These are phyloP conservation scores for Darevskia mixta DNA, from an alignment of 2,797 vertebrate genomes.

Conservation along the genomic window DNA sequence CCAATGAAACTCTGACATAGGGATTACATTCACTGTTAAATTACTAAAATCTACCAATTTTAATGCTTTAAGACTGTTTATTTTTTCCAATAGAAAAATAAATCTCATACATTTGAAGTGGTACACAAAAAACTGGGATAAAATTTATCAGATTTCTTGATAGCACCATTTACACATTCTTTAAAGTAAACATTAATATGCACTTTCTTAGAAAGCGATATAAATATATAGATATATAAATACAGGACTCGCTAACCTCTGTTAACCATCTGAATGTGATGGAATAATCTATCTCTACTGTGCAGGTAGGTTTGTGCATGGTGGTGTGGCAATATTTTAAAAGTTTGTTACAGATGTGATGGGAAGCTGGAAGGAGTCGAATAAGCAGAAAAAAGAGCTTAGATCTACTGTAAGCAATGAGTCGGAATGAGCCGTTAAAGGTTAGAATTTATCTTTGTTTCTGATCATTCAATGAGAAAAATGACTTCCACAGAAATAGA, in stretches of 20 bases:
- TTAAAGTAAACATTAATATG: constrained; percentile 91
- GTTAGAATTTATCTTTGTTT: constrained; percentile 88
- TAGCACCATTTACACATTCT: constrained; percentile 92
- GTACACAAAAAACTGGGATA: constrained; percentile 91
- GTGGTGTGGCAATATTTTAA: constrained; percentile 85
- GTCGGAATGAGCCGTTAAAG: constrained; percentile 88
- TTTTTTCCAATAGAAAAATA: constrained; percentile 91
- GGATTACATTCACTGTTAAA: constrained; percentile 85
- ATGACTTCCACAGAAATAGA: constrained; percentile 86
- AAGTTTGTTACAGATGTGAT: constrained; percentile 90
- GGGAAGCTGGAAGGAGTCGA: constrained; percentile 88
- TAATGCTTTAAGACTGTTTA: constrained; percentile 90
- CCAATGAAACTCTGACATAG: constrained; percentile 78
- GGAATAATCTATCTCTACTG: constrained; percentile 86
- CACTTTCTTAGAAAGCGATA: constrained; percentile 92
- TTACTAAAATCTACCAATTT: constrained; percentile 90
- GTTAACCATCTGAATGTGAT: constrained; percentile 90
- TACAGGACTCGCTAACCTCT: constrained; percentile 87
- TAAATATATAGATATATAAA: constrained; percentile 85
- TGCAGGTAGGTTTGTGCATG: constrained; percentile 88
- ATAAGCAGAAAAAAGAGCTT: constrained; percentile 89
- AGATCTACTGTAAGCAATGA: constrained; percentile 89
- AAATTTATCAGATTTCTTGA: constrained; percentile 88
- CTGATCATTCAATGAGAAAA: constrained; percentile 86
- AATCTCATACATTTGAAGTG: constrained; percentile 91